Conservation (phyloP, 2,113 vertebrate species). For the Heterochromis multidens region DNA sequence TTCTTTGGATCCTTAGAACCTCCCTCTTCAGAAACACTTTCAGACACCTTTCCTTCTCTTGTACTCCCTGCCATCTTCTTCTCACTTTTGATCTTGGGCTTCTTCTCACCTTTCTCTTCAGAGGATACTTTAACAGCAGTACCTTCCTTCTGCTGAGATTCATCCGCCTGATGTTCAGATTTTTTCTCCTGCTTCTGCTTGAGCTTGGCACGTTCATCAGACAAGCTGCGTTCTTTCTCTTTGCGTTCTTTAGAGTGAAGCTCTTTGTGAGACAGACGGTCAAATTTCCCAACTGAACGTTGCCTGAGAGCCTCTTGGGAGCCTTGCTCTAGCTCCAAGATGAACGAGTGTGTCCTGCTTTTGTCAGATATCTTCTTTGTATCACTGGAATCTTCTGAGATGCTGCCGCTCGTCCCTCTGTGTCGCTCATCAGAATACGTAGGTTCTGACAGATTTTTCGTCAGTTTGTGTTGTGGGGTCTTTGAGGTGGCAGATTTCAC, state of each 20-base stretch:
- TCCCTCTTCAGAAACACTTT: conserved; percentile 76
- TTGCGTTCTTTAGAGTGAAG: conserved; percentile 78
- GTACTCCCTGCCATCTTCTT: conserved; percentile 73
- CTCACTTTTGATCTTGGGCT: conserved; percentile 85
- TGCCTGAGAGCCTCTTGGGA: conserved; percentile 83
- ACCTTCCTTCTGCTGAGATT: conserved; percentile 75
- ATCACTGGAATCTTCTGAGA: conserved; percentile 79
- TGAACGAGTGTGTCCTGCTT: conserved; percentile 75
- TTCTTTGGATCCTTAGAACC: conserved; percentile 82
- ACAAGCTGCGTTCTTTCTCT: conserved; percentile 81
- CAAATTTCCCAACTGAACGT: conserved; percentile 78
- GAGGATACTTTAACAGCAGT: conserved; percentile 68
- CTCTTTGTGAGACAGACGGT: conserved; percentile 83
- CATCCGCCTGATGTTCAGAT: conserved; percentile 72
- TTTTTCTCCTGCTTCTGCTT: conserved; percentile 80
- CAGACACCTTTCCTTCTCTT: conserved; percentile 77
- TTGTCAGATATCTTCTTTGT: conserved; percentile 80
- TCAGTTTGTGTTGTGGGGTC: conserved; percentile 70
- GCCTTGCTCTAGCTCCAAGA: conserved; percentile 77
- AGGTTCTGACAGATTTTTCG: conserved; percentile 78
- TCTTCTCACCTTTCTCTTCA: conserved; percentile 88
- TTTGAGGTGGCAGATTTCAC: conserved; percentile 71
- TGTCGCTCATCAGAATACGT: conserved; percentile 80
- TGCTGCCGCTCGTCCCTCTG: conserved; percentile 69
- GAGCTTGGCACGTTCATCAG: conserved; percentile 83